Percentiles rank a stretch among this genome's conserved stretches.
phyloP scores from a whole-genome alignment of 2,113 vertebrate species.

The Passer montanus region DNA sequence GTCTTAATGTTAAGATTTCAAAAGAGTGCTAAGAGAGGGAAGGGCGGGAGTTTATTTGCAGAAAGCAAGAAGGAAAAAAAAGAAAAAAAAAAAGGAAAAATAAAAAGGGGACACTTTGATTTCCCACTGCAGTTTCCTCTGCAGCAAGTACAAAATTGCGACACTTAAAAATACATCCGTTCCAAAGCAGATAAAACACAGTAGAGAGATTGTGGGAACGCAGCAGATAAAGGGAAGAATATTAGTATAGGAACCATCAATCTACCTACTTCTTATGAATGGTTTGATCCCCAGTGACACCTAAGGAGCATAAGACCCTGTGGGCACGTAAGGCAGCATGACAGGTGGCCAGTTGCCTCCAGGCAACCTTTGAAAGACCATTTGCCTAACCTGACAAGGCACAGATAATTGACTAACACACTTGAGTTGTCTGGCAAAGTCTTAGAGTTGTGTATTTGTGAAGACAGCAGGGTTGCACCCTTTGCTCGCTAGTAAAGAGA shows the following conservation, averaged over 20 bases:
- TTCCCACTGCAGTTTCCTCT: neutral
- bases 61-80: neutral
- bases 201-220: neutral
- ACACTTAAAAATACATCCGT: neutral
- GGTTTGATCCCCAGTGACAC: neutral
- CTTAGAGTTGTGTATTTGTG: neutral
- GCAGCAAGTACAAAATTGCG: neutral
- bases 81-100: neutral
- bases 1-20: neutral
- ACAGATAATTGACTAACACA: neutral
- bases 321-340: neutral
- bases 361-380: neutral
- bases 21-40: neutral
- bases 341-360: neutral
- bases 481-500: neutral
- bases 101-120: neutral
- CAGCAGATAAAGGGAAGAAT: neutral
- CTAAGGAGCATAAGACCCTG: rapidly evolving
- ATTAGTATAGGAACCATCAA: neutral
- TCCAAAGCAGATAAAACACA: neutral
- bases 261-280: neutral
- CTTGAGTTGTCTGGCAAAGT: neutral
- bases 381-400: neutral
- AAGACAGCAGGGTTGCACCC: neutral
- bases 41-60: neutral